Percentiles rank a stretch among this genome's conserved stretches.
Evolutionary conservation across 2,888 invertebrate genomes (phyloP).

Genomic region (Caenorhabditis sp.): DNA sequence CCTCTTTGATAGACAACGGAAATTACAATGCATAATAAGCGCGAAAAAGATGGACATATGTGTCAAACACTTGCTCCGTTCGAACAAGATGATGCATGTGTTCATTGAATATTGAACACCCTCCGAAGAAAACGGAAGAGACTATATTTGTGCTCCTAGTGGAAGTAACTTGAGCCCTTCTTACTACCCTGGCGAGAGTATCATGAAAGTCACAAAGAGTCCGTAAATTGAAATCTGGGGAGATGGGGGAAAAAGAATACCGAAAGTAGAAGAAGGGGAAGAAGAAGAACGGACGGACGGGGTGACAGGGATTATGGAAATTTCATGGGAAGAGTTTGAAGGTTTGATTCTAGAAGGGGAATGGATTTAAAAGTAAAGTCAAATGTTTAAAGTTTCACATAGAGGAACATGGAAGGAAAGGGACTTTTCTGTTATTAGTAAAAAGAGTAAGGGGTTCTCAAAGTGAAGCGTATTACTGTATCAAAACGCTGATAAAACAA

Average conservation of each 20-base stretch:
- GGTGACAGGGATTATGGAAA: conserved; percentile 55
- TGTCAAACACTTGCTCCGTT: conserved; percentile 58
- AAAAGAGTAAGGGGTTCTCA: no score
- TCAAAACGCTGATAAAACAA: no score
- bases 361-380: conserved; percentile 12
- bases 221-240: conserved; percentile 4
- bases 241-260: background rate
- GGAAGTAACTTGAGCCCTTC: conserved; percentile 39
- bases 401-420: background rate
- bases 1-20: conserved; percentile 2
- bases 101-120: conserved; percentile 67
- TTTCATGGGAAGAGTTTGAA: conserved; percentile 25
- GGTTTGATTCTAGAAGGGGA: background rate
- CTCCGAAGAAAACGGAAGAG: background rate
- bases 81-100: conserved; percentile 45
- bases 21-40: conserved; percentile 57
- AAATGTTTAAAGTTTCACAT: background rate
- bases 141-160: conserved; percentile 42
- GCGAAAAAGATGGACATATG: conserved; percentile 46
- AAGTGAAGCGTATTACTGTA: no score
- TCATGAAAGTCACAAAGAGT: conserved; percentile 30
- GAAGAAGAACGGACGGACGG: background rate
- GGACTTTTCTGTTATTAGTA: no score
- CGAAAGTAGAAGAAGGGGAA: background rate
- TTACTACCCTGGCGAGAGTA: conserved; percentile 24